Evolutionary conservation across 1,140 invertebrate species (phyloP), one percentile per base, ranked within the genome.

Genomic region (Leptinotarsa lineolata): DNA sequence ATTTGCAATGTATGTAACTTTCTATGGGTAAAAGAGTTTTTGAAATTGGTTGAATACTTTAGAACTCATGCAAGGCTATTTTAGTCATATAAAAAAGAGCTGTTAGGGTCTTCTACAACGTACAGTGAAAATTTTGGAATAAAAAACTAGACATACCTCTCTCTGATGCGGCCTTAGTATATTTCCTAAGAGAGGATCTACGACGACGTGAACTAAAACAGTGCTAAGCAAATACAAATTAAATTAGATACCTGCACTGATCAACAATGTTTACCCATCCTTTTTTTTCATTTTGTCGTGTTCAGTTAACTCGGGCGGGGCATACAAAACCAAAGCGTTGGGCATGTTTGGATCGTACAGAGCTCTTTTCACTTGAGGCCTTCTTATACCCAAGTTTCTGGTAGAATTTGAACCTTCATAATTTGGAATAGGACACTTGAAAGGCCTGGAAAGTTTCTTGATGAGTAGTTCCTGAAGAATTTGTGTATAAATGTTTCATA

Each of bases 101-200:
- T 30, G 24, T 30, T 1, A 30, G 8, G 30, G 30, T 8, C 8
- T 0, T 39, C 30, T 39, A 39, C 30, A 39, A 39, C 2, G 8
- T 39, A 39, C 8, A 39, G 11, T 39, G 30, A 8, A 39, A 39
- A 39, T 39, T 39, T 39, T 39, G 2, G 11, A 39, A 2, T 39
- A 39, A 39, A 39, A 39, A 39, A 39, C 8, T 39, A 8, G 30
- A 39, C 30, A 2, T 83, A 90, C 90, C 84, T 99, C 98, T 72
- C 98, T 89, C 86, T 99, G 98, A 92, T 99, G 98, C 18, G 98
- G 98, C 69, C 97, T 87, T 5, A 99, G 87, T 66, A 99, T 92
- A 81, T 95, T 94, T 44, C 92, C 92, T 16, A 99, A 86, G 1
- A 95, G 79, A 8, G 97, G 97, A 89, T 99, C 97, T 2, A 99